Evolutionary conservation across 2,113 vertebrate genomes (phyloP).

Genomic region (Calypte anna): DNA sequence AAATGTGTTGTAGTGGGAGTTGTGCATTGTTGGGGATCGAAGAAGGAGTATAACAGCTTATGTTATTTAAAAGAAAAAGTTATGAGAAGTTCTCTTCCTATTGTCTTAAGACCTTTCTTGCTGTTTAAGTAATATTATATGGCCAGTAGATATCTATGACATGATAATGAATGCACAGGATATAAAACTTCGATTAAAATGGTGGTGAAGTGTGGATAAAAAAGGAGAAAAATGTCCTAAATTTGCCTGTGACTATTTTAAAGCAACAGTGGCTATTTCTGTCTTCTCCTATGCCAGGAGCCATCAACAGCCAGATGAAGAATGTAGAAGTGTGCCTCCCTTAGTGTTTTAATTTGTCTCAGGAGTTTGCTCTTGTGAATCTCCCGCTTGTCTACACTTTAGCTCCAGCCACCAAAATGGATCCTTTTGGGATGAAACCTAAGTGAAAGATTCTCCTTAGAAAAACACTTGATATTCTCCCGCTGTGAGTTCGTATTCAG

Average conservation of each 20-base stretch:
- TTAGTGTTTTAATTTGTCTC: not conserved
- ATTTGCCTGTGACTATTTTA: not conserved
- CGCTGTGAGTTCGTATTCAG: not conserved
- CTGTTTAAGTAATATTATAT: not conserved
- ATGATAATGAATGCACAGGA: not conserved
- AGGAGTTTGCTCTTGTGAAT: not conserved
- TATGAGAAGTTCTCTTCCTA: not conserved
- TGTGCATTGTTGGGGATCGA: not conserved
- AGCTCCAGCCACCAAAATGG: not conserved
- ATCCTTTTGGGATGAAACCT: not conserved
- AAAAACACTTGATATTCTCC: not conserved
- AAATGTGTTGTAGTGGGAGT: not conserved
- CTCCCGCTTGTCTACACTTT: not conserved
- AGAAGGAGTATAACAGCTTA: not conserved
- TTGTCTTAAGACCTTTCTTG: conserved; percentile 4
- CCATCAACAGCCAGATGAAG: not conserved
- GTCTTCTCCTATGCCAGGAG: not conserved
- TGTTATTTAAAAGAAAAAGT: not conserved
- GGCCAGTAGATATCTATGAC: not conserved
- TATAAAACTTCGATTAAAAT: not conserved
- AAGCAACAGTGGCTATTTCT: not conserved
- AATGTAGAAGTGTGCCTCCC: not conserved
- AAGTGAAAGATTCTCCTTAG: not conserved
- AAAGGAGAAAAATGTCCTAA: fast-evolving
- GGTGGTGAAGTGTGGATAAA: not conserved